Evolutionary conservation across 2,888 invertebrate species (phyloP), one percentile per base, ranked within the genome.

Genomic region (Penaeus monodon): DNA sequence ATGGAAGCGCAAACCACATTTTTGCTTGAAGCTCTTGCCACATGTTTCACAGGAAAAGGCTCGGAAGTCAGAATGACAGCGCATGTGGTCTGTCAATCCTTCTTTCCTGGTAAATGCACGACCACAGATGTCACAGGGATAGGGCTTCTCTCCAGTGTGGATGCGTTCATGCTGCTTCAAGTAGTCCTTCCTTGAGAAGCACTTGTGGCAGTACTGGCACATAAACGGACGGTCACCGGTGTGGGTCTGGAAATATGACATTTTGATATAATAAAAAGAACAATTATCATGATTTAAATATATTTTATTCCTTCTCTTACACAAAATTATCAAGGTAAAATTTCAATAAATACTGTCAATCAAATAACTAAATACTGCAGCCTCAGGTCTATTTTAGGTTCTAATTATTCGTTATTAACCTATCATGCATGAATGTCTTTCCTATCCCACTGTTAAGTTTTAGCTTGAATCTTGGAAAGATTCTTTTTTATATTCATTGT

Each of bases 141-240:
- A 90, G 1, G 90, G 90, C 68, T 90, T 90, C 80, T 88, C 90
- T n/a, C 90, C 90, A 4, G 90, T 90, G 81, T 90, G 90, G 33
- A 90, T 90, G 68, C 90, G 79, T 79, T 90, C 90, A 74, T 90
- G 90, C 78, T 90, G 90, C 85, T 90, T 90, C 88, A 90, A 81
- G 84, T 90, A 90, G 77, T 90, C 90, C 80, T 90, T 90, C 49
- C 90, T 81, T 27, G 90, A 90, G 78, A 90, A 90, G 66, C 90
- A 88, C 83, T 90, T 90, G 66, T 90, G 88, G 78, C 90, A 90
- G 33, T 88, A 90, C 81, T 87, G 90, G 84, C 90, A 90, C 90
- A 90, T 90, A 66, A 85, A 88, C 29, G 90, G 90, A 81, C 90
- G 87, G 84, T 90, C 90, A 63, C 90, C 90, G 33, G 90, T 90